A percentile compares a stretch with the other conserved stretches of the same genome.
These are phyloP conservation scores for Silurus glanis DNA, from an alignment of 2,113 vertebrate species.

Conservation along the genomic window DNA sequence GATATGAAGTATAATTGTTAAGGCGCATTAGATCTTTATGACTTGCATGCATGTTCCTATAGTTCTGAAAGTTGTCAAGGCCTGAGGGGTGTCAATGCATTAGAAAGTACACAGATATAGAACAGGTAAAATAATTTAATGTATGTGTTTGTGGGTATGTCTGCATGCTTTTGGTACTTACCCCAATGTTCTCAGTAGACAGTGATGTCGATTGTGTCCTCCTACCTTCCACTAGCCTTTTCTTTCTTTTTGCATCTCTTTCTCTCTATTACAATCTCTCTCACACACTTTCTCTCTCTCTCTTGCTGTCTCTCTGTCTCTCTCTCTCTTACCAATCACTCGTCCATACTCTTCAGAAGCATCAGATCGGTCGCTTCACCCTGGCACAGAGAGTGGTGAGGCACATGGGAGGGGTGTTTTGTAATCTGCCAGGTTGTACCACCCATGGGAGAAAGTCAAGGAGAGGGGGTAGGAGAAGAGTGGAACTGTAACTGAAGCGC, in stretches of 20 bases:
- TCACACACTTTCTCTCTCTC: constrained; percentile 13
- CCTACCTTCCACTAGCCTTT: constrained; percentile 54
- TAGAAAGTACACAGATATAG: constrained; percentile 17
- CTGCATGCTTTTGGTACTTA: constrained; percentile 63
- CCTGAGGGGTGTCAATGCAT: constrained; percentile 24
- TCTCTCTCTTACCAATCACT: constrained; percentile 24
- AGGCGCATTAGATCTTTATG: constrained; percentile 13
- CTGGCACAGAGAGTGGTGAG: constrained; percentile 77
- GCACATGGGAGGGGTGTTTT: constrained; percentile 84
- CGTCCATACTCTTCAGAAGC: constrained; percentile 62
- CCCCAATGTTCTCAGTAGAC: constrained; percentile 64
- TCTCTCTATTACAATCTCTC: constrained; percentile 8
- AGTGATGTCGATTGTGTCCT: constrained; percentile 55
- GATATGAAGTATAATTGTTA: neutral
- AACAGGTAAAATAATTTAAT: neutral
- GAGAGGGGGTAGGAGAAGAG: constrained; percentile 46
- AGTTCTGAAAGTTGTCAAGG: constrained; percentile 16
- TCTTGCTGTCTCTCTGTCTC: constrained; percentile 12
- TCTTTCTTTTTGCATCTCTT: constrained; percentile 16
- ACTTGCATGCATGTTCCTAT: constrained; percentile 19
- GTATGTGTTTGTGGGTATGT: constrained; percentile 16
- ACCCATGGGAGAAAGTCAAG: constrained; percentile 62
- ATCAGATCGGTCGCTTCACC: constrained; percentile 71
- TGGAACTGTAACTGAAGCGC: constrained; percentile 33
- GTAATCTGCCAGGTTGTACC: constrained; percentile 88